Conservation (phyloP, 2,797 vertebrate genomes). For the Syncerus caffer region DNA sequence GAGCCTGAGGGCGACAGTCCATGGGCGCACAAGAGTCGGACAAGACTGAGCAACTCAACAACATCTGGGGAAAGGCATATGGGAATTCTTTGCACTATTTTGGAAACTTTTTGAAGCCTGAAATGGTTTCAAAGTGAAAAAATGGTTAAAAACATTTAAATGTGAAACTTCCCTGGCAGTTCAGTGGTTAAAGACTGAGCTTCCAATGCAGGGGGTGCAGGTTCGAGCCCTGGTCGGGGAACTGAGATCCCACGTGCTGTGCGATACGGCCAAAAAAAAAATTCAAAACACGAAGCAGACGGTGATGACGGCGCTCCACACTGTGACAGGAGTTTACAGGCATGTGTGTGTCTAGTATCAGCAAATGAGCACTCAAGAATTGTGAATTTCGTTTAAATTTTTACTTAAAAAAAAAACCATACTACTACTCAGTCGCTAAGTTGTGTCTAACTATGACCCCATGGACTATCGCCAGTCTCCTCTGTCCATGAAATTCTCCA, state of each 20-base stretch:
- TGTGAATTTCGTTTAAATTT: background rate
- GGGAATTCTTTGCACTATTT: background rate
- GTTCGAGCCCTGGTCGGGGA: background rate
- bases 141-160: background rate
- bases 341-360: background rate
- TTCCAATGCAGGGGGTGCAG: background rate
- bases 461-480: background rate
- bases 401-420: background rate
- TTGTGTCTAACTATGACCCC: background rate
- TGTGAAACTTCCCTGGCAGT: background rate
- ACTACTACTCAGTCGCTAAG: background rate
- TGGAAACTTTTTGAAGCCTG: background rate
- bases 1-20: background rate
- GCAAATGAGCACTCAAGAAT: background rate
- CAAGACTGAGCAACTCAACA: background rate
- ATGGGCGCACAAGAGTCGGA: background rate
- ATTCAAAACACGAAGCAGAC: background rate
- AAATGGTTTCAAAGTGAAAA: background rate
- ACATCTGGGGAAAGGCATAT: background rate
- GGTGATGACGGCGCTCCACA: rapidly evolving
- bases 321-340: background rate
- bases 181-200: background rate
- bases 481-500: background rate
- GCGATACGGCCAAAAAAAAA: background rate
- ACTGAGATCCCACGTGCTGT: background rate